A percentile compares a stretch with the other conserved stretches of the same genome.
phyloP scores from a whole-genome alignment of 2,888 invertebrate genomes.

The Notodonta dromedarius region DNA sequence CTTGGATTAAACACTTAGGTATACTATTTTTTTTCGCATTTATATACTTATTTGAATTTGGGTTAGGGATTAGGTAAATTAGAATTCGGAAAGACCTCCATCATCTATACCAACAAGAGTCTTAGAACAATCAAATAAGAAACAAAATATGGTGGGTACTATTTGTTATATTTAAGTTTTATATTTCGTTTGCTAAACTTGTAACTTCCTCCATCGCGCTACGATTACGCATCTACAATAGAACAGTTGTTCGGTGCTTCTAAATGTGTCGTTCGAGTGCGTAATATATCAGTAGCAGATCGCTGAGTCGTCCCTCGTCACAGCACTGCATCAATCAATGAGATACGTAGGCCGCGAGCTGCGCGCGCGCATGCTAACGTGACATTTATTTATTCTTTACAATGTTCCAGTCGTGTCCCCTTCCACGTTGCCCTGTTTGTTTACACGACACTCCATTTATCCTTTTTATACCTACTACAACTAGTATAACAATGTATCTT shows the following conservation, averaged over 20 bases:
- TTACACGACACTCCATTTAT: constrained; percentile 60
- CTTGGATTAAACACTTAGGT: too few relatives aligned
- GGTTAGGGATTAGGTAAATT: too few relatives aligned
- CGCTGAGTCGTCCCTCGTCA: constrained; percentile 56
- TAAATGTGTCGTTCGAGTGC: constrained; percentile 22
- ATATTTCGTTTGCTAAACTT: too few relatives aligned
- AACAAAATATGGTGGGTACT: too few relatives aligned
- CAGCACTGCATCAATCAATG: constrained; percentile 72
- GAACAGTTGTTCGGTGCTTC: constrained; percentile 3
- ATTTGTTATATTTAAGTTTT: too few relatives aligned
- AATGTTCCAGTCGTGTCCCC: constrained; percentile 74
- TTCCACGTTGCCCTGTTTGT: constrained; percentile 57
- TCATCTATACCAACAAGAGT: too few relatives aligned
- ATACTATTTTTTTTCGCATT: too few relatives aligned
- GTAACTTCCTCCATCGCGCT: not conserved
- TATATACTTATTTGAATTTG: too few relatives aligned
- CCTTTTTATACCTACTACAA: constrained; percentile 36
- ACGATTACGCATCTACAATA: not conserved
- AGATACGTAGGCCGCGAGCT: constrained; percentile 54
- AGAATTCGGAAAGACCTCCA: too few relatives aligned
- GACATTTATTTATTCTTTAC: constrained; percentile 79
- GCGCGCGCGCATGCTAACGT: constrained; percentile 62
- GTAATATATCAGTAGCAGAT: constrained; percentile 44
- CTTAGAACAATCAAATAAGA: too few relatives aligned
- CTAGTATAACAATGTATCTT: constrained; percentile 6